A percentile compares a stretch with the other conserved stretches of the same genome.
These are phyloP conservation scores for Strix uralensis DNA, from an alignment of 2,113 vertebrate genomes.

Conservation along the genomic window DNA sequence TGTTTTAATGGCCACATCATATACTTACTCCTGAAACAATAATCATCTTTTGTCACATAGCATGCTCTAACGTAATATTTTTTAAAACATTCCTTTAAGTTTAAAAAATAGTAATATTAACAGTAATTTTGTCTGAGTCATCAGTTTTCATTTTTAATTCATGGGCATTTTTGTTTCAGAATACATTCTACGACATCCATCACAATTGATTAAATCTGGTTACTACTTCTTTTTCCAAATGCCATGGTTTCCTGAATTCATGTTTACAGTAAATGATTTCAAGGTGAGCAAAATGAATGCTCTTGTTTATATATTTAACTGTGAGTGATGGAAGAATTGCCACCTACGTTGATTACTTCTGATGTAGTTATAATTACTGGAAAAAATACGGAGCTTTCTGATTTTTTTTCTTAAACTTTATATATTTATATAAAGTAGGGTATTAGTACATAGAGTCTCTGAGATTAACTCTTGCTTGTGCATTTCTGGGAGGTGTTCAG, in stretches of 20 bases:
- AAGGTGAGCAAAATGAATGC: slow-evolving; percentile 83
- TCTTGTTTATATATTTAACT: slow-evolving; percentile 52
- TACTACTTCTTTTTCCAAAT: slow-evolving; percentile 99
- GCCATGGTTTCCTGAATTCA: slow-evolving; percentile 95
- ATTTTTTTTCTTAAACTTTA: not conserved
- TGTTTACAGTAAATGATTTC: slow-evolving; percentile 98
- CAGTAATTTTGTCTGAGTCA: slow-evolving; percentile 45
- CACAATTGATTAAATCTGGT: slow-evolving; percentile 95
- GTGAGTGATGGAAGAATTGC: slow-evolving; percentile 21
- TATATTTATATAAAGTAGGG: not conserved
- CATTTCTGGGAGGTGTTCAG: not conserved
- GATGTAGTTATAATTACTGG: not conserved
- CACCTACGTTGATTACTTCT: not conserved
- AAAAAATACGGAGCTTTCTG: not conserved
- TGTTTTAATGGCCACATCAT: not conserved
- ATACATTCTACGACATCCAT: slow-evolving; percentile 91
- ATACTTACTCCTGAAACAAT: slow-evolving; percentile 17
- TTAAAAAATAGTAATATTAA: slow-evolving; percentile 34
- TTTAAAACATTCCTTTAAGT: slow-evolving; percentile 44
- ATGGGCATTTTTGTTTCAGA: slow-evolving; percentile 83
- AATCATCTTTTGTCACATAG: slow-evolving; percentile 18
- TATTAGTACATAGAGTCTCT: not conserved
- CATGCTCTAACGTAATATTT: not conserved
- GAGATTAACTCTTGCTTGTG: not conserved
- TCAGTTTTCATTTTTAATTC: slow-evolving; percentile 68